Evolutionary conservation across 2,888 invertebrate genomes (phyloP), one percentile per base, ranked within the genome.

Genomic region (Macrosoma leucophasiata): DNA sequence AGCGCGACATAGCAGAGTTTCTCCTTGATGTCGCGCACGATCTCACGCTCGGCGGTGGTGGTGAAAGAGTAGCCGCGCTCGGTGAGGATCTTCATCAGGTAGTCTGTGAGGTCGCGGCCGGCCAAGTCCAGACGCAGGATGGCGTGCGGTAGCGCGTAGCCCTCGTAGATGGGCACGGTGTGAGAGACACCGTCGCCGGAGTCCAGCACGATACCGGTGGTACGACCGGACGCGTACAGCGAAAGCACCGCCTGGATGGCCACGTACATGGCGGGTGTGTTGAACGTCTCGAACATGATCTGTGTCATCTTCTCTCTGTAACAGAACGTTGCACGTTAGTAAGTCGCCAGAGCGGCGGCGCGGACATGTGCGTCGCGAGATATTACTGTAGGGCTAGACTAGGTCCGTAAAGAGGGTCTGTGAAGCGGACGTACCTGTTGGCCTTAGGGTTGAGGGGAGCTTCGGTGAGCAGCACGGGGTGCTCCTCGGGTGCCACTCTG

Each of bases 131-230:
- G 85, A 89, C 95, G 93, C 45, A 94, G 89, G 79, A 96, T 95
- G 72, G 95, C 95, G 77, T 95, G 95, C 39, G 95, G 95, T 52
- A 95, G 87, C 43, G 95, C 95, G 75, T 95, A 95, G 60, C 96
- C 93, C 86, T 96, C 96, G 79, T 96, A 96, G 88, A 96, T 95
- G 72, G 96, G 96, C 41, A 96, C 95, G 34, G 95, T 95, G 90
- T 96, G 96, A 33, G 96, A 95, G 49, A 96, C 96, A 86, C 96
- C 96, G 85, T 96, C 96, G 50, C 96, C 96, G 55, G 95, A 95
- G 86, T 96, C 96, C 66, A 96, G 86, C 46, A 96, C 96, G 78
- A 96, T 95, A 89, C 96, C 96, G 73, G 96, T 96, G 84, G 96
- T 96, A 90, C 96, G 94, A 87, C 96, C 96, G 68, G 95, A 95